A percentile compares a stretch with the other conserved stretches of the same genome.
Conservation (phyloP, 1,140 invertebrate species). For the Agrilus planipennis region DNA sequence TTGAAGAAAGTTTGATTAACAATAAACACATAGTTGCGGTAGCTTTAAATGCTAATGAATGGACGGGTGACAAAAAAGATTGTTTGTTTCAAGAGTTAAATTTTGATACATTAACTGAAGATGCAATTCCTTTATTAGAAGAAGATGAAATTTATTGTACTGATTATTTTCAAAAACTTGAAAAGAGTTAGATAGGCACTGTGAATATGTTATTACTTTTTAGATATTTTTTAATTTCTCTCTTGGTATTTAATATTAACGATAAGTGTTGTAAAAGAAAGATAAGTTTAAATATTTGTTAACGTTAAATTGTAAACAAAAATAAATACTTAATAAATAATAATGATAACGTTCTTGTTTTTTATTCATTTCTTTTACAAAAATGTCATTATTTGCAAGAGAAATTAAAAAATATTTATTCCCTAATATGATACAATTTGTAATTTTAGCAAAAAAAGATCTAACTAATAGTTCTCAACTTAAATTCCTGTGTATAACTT, state of each 20-base stretch:
- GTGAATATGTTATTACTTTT: too few relatives aligned
- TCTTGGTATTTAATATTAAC: slow-evolving; percentile 5
- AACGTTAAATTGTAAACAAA: slow-evolving; percentile 21
- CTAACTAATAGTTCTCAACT: too few relatives aligned
- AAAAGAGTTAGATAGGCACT: too few relatives aligned
- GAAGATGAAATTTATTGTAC: slow-evolving; percentile 42
- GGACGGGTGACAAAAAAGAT: slow-evolving; percentile 8
- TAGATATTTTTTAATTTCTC: slow-evolving; percentile 31
- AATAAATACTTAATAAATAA: slow-evolving; percentile 15
- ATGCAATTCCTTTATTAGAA: slow-evolving; percentile 38
- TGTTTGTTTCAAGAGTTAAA: slow-evolving; percentile 36
- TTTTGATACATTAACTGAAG: slow-evolving; percentile 44
- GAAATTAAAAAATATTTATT: too few relatives aligned
- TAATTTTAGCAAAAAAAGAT: too few relatives aligned
- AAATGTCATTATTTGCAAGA: too few relatives aligned
- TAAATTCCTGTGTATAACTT: too few relatives aligned
- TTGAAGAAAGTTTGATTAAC: slow-evolving; percentile 81
- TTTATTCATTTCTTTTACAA: too few relatives aligned
- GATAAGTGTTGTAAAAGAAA: slow-evolving; percentile 18
- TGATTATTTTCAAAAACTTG: slow-evolving; percentile 24
- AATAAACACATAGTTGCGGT: slow-evolving; percentile 70
- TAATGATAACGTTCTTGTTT: too few relatives aligned
- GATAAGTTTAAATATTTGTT: neutral
- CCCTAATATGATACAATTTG: too few relatives aligned
- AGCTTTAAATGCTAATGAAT: slow-evolving; percentile 37